Percentiles rank a stretch among this genome's conserved stretches.
Conservation (phyloP, 2,888 invertebrate species). For the Andrena haemorrhoa region DNA sequence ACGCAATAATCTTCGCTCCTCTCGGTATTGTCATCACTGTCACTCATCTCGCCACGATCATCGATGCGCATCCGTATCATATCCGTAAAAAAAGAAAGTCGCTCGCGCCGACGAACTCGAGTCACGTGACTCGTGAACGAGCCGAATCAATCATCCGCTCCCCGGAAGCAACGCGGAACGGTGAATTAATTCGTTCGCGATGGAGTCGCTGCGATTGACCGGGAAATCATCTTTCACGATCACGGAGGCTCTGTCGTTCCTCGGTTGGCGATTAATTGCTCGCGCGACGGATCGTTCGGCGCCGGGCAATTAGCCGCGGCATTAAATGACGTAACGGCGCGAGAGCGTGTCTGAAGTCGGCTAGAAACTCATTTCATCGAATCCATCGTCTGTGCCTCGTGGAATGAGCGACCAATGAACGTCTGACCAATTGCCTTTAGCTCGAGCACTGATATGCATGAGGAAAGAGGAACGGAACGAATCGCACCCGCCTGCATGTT, state of each 20-base stretch:
- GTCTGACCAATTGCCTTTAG: conserved; percentile 77
- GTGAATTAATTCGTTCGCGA: neutral
- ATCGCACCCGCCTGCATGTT: conserved; percentile 79
- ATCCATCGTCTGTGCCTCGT: conserved; percentile 70
- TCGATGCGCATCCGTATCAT: conserved; percentile 1
- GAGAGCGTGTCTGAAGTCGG: conserved; percentile 2
- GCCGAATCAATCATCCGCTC: neutral
- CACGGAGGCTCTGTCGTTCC: neutral
- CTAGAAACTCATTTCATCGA: conserved; percentile 64
- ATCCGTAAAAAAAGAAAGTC: too few species aligned
- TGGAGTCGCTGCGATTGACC: neutral
- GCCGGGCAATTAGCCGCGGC: neutral
- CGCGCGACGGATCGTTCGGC: neutral
- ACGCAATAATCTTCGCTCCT: conserved; percentile 76
- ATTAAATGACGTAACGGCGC: neutral
- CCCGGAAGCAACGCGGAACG: neutral
- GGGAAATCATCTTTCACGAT: neutral
- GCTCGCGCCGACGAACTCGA: too few species aligned
- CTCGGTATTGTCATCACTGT: conserved; percentile 65
- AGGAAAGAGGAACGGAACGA: conserved; percentile 72
- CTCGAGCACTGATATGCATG: conserved; percentile 79
- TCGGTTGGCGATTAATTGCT: neutral
- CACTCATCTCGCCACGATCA: conserved; percentile 50
- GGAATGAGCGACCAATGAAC: conserved; percentile 75
- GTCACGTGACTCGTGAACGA: neutral